A percentile compares a stretch with the other conserved stretches of the same genome.
These are phyloP conservation scores for Pseudopodoces humilis DNA, from an alignment of 2,113 vertebrate species.

Conservation along the genomic window DNA sequence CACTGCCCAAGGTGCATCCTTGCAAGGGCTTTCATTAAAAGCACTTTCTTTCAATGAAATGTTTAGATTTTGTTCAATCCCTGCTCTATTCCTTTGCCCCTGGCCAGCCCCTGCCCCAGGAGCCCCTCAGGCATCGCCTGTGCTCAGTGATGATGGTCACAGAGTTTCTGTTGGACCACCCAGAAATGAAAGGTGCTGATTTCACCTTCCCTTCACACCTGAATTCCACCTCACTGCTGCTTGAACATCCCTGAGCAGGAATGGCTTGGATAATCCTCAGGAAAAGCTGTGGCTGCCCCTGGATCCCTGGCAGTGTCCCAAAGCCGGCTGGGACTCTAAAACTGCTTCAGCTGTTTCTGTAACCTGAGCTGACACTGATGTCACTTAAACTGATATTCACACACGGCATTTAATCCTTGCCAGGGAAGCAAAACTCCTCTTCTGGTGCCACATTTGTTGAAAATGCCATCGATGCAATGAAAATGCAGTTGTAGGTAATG, in stretches of 20 bases:
- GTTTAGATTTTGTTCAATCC: no score
- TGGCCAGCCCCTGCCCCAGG: neutral
- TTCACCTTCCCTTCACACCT: neutral
- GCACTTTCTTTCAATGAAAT: no score
- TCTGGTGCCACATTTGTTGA: neutral
- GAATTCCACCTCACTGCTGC: fast-evolving
- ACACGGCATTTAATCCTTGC: neutral
- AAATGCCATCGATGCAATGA: neutral
- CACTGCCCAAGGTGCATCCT: no score
- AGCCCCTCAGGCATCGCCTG: no score
- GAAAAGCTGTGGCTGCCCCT: neutral
- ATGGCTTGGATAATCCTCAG: neutral
- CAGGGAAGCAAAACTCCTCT: neutral
- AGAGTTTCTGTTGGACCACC: fast-evolving
- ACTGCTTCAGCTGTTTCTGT: neutral
- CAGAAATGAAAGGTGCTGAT: fast-evolving
- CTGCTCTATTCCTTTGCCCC: no score
- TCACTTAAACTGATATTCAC: neutral
- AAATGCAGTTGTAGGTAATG: neutral
- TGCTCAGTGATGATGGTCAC: fast-evolving
- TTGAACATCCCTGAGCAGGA: neutral
- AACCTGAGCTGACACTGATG: neutral
- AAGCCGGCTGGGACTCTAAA: neutral
- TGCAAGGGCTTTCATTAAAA: no score
- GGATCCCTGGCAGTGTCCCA: neutral